These are phyloP conservation scores for Chironex yamaguchii DNA, from an alignment of 30 jellyfish, hydroid and myxozoan genomes.

Conservation along the genomic window DNA sequence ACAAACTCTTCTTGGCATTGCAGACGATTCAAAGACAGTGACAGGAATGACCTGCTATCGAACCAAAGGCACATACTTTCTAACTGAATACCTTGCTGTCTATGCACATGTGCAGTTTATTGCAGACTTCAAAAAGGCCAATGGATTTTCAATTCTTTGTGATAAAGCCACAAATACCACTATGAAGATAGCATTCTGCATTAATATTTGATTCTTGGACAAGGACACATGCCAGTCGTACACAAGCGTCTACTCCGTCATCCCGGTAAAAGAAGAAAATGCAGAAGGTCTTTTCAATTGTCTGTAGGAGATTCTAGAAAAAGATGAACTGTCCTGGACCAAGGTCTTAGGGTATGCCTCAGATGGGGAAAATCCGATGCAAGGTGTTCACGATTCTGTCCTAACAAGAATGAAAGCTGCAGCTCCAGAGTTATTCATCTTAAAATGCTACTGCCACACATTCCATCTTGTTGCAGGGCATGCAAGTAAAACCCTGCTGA, in stretches of 20 bases:
- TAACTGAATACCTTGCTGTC: neutral
- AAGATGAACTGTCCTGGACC: neutral
- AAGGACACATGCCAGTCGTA: neutral
- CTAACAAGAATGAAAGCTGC: neutral
- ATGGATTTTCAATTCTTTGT: neutral
- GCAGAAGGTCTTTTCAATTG: neutral
- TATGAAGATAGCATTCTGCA: neutral
- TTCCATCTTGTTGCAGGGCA: neutral
- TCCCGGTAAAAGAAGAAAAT: neutral
- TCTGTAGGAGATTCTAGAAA: neutral
- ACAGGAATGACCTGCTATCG: neutral
- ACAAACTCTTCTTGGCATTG: neutral
- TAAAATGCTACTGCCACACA: neutral
- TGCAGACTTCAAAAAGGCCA: neutral
- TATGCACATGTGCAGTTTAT: neutral
- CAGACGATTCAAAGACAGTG: neutral
- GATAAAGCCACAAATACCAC: neutral
- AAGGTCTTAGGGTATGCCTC: neutral
- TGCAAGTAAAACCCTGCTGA: neutral
- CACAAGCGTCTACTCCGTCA: neutral
- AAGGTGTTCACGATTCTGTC: neutral
- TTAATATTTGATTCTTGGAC: neutral
- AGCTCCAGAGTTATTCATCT: neutral
- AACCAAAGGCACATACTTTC: neutral
- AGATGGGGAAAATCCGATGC: neutral